Base-by-base conservation (phyloP, 2,888 invertebrate genomes). In the Omphaloscelis lunosa region DNA sequence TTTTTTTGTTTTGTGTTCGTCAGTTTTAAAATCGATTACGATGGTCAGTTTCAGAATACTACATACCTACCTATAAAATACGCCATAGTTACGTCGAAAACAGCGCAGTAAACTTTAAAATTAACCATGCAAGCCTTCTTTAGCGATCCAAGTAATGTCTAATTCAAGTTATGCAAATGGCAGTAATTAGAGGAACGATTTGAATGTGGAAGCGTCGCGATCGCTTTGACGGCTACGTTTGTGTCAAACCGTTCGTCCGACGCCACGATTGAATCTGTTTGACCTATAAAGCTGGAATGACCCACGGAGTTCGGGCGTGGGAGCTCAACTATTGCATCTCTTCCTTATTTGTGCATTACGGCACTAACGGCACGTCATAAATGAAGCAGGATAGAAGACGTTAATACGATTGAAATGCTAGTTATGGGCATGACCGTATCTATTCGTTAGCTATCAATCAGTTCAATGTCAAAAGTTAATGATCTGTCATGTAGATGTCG, bases 231-330 rank as follows among this genome's bases (percentile, higher is more conserved):
- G 79, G 73, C 76, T 20, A 41, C 41, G 72, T 72, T 83, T 81
- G 82, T 80, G 84, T 87, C 75, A 86, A 83, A 75, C 79, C 72
- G 86, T 87, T 79, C 77, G 75, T 87, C 77, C 74, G 72, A 72
- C 75, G 70, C 78, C 85, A 61, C 85, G 88, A 86, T 86, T 81
- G 89, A 86, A 88, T 89, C 72, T 78, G 83, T 70, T 88, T 88
- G 89, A 88, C 86, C 87, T 79, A 88, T 88, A 86, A 84, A 88
- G 67, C 58, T 68, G 70, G 69, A 86, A 80, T 88, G 80, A 78
- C 86, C 86, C 73, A 79, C 69, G 85, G 71, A 77, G 76, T 77
- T n/a, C 67, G 79, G 78, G 79, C 88, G 89, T 88, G 89, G 86
- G 88, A 87, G 82, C 81, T 72, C 53, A 72, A 72, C 75, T 82